Evolutionary conservation across 2,113 vertebrate genomes (phyloP).

Genomic region (Leptosomus discolor): DNA sequence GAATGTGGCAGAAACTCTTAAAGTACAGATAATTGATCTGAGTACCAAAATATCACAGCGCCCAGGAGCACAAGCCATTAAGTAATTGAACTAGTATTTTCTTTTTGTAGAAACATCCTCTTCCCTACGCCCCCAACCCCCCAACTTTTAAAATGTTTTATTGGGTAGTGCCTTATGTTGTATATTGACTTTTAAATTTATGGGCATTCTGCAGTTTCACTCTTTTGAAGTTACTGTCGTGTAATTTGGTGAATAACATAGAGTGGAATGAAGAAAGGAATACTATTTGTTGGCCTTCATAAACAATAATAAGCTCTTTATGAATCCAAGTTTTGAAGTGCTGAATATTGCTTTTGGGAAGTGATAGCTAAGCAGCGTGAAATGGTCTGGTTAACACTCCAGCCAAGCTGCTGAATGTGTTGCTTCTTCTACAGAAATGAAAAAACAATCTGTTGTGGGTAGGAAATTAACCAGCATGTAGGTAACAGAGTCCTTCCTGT

Average conservation of each 20-base stretch:
- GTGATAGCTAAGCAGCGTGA: background rate
- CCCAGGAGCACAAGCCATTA: constrained; percentile 92
- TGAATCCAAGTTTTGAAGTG: background rate
- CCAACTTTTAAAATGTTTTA: background rate
- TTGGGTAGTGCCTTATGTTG: background rate
- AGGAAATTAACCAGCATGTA: background rate
- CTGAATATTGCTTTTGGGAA: background rate
- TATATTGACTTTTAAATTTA: background rate
- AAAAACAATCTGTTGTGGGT: background rate
- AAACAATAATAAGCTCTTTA: background rate
- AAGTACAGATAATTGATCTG: constrained; percentile 90
- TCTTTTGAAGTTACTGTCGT: background rate
- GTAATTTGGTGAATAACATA: background rate
- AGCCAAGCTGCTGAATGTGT: background rate
- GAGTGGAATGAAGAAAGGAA: background rate
- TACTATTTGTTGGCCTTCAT: background rate
- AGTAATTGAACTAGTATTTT: constrained; percentile 73
- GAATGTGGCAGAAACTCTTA: constrained; percentile 87
- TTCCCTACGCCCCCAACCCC: background rate
- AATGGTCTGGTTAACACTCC: background rate
- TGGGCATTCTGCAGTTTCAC: background rate
- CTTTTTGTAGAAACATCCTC: background rate
- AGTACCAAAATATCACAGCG: constrained; percentile 88
- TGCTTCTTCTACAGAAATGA: background rate
- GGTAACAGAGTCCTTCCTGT: background rate